Conservation (phyloP, 2,113 vertebrate species). For the Tonatia bakeri region DNA sequence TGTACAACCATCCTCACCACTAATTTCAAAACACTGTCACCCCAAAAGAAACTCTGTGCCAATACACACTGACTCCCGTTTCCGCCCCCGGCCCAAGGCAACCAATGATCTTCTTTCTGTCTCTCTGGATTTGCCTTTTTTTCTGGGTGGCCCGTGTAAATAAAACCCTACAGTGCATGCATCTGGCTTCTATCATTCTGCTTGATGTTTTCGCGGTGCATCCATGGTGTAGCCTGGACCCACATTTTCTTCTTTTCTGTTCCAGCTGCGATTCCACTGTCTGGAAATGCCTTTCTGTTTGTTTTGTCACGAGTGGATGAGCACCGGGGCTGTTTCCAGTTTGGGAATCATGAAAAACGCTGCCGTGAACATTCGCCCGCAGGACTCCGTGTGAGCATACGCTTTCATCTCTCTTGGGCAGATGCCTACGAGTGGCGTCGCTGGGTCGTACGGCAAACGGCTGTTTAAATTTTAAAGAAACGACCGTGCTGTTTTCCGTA, state of each 20-base stretch:
- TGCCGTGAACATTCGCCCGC: not conserved
- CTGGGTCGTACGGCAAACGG: not conserved
- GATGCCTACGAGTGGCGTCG: not conserved
- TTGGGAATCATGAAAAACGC: not conserved
- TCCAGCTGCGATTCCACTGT: not conserved
- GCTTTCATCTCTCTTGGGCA: not conserved
- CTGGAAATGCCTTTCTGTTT: accelerated
- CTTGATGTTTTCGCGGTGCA: not conserved
- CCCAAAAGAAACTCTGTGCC: not conserved
- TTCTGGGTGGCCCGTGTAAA: no score
- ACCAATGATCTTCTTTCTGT: accelerated
- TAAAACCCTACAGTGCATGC: not conserved
- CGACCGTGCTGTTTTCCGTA: not conserved
- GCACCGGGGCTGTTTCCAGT: not conserved
- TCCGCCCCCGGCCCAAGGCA: not conserved
- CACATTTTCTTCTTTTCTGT: not conserved
- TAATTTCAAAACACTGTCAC: not conserved
- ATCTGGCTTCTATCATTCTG: not conserved
- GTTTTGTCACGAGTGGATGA: not conserved
- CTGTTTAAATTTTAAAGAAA: not conserved
- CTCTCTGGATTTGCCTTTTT: not conserved
- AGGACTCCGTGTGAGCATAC: not conserved
- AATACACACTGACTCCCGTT: accelerated
- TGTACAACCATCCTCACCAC: not conserved
- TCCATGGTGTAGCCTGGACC: accelerated